phyloP scores from a whole-genome alignment of 2,888 invertebrate genomes.

The Acheta domesticus region DNA sequence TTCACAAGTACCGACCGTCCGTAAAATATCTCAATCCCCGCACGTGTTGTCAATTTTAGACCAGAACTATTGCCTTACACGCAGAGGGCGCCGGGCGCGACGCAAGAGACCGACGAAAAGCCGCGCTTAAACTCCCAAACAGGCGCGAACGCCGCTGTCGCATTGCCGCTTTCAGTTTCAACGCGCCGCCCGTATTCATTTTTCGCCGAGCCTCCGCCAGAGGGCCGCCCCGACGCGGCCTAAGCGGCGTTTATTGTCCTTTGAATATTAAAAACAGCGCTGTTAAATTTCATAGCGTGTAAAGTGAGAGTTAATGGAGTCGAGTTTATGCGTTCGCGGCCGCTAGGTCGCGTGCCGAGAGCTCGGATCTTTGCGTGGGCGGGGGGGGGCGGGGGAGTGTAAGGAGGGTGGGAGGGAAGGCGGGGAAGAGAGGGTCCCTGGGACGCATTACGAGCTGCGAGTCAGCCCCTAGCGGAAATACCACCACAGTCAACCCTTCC shows the following conservation, averaged over 20 bases:
- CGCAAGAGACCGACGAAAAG: not conserved
- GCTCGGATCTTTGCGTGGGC: too few relatives aligned
- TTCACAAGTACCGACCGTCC: not conserved
- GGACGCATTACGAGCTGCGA: too few relatives aligned
- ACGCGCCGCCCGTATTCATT: not conserved
- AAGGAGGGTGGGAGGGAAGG: too few relatives aligned
- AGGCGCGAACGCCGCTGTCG: not conserved
- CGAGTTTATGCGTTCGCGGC: not conserved
- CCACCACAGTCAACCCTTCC: too few relatives aligned
- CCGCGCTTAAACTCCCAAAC: not conserved
- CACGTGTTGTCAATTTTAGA: conserved; percentile 18
- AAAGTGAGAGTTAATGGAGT: not conserved
- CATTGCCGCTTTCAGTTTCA: not conserved
- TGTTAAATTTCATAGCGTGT: not conserved
- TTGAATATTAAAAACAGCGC: not conserved
- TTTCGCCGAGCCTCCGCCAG: not conserved
- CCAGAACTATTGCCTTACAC: not conserved
- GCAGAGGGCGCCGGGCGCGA: not conserved
- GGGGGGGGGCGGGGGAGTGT: too few relatives aligned
- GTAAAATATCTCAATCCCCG: conserved; percentile 18
- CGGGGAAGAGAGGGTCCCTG: too few relatives aligned
- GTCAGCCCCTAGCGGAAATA: too few relatives aligned
- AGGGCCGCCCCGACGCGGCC: not conserved
- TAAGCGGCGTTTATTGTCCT: not conserved
- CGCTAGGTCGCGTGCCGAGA: too few relatives aligned